Conservation (phyloP, 2,113 vertebrate genomes). For the Strix uralensis region DNA sequence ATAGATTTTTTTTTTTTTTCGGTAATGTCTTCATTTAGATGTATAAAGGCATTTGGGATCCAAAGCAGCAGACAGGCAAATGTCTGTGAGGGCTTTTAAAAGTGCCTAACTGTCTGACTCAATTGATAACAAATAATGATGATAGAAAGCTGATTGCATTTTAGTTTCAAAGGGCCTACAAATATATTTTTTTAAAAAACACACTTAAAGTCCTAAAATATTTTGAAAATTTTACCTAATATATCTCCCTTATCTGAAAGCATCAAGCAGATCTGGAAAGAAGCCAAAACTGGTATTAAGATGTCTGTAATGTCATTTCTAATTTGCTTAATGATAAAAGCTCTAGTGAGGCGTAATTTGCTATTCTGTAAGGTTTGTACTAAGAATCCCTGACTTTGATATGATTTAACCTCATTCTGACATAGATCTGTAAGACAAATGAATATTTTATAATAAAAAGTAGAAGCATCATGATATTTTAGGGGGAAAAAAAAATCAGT, state of each 20-base stretch:
- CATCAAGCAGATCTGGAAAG: neutral
- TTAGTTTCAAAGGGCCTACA: neutral
- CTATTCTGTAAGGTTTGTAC: neutral
- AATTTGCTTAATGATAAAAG: neutral
- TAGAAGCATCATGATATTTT: neutral
- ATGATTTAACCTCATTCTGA: conserved; percentile 19
- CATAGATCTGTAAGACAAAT: neutral
- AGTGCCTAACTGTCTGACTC: neutral
- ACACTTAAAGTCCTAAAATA: neutral
- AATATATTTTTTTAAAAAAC: neutral
- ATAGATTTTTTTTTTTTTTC: neutral
- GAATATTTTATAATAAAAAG: conserved; percentile 2
- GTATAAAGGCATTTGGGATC: neutral
- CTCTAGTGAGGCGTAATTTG: neutral
- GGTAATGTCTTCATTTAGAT: neutral
- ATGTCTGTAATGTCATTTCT: neutral
- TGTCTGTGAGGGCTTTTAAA: neutral
- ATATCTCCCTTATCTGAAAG: neutral
- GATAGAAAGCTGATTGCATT: neutral
- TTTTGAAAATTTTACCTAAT: neutral
- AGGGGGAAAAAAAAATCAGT: fast-evolving
- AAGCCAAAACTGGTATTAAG: neutral
- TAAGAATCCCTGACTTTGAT: neutral
- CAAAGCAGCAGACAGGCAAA: neutral
- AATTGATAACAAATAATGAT: neutral